Evolutionary conservation across 2,797 vertebrate genomes (phyloP).

Genomic region (Sebastes oblongus): DNA sequence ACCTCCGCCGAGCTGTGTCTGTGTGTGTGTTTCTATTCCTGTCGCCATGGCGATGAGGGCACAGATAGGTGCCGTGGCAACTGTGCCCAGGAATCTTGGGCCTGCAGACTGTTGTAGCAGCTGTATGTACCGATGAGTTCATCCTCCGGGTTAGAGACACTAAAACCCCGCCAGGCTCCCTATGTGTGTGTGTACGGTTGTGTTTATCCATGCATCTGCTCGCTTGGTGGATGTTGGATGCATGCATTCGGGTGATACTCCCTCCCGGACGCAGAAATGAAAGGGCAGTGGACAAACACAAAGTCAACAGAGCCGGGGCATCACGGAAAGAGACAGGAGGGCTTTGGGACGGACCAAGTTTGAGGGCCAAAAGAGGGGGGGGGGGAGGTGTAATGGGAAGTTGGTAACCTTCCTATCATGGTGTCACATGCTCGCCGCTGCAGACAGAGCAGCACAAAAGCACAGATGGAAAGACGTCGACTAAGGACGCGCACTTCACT

Average conservation of each 20-base stretch:
- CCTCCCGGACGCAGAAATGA: conserved; percentile 35
- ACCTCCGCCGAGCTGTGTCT: conserved; percentile 8
- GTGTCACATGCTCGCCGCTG: conserved; percentile 53
- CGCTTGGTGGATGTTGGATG: not conserved
- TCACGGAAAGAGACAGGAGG: conserved; percentile 30
- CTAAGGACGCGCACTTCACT: conserved; percentile 10
- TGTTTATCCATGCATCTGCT: conserved; percentile 13
- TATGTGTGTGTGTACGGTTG: not conserved
- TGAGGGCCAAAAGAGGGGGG: not conserved
- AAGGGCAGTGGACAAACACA: conserved; percentile 57
- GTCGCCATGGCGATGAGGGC: conserved; percentile 46
- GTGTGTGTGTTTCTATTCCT: conserved; percentile 54
- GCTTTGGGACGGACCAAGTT: conserved; percentile 19
- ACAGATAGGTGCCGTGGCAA: conserved; percentile 63
- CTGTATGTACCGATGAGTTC: conserved; percentile 74
- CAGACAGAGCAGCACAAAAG: conserved; percentile 54
- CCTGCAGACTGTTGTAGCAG: conserved; percentile 47
- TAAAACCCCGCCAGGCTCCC: conserved; percentile 35
- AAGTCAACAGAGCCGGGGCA: conserved; percentile 20
- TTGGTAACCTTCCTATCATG: conserved; percentile 45
- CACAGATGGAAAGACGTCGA: conserved; percentile 48
- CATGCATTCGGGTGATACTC: conserved; percentile 42
- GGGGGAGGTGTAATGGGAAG: not conserved
- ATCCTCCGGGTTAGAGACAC: conserved; percentile 64
- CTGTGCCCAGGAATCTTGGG: conserved; percentile 57